phyloP scores from a whole-genome alignment of 2,797 vertebrate genomes.

The Momotus momota region DNA sequence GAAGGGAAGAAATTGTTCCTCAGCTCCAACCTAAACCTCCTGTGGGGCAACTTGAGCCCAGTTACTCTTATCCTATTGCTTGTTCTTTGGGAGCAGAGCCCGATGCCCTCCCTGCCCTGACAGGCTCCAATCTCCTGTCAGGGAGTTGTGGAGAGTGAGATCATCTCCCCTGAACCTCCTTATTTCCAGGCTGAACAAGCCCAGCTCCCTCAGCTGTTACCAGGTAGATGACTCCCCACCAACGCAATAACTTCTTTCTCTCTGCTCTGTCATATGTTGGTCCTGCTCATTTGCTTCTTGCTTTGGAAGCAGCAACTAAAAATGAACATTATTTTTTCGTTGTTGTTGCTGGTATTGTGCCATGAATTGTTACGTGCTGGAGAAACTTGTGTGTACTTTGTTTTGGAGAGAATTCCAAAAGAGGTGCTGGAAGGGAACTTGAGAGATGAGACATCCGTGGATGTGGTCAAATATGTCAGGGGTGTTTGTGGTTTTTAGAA shows the following conservation, averaged over 20 bases:
- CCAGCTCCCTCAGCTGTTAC: too few relatives aligned
- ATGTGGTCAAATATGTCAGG: neutral
- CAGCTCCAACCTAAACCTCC: too few relatives aligned
- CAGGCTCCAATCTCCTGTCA: too few relatives aligned
- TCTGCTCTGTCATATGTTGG: neutral
- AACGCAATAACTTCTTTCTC: neutral
- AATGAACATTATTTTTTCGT: neutral
- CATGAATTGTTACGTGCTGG: neutral
- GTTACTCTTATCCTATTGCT: too few relatives aligned
- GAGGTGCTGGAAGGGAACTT: neutral
- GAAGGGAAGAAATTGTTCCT: too few relatives aligned
- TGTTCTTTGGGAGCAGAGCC: too few relatives aligned
- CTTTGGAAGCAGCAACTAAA: neutral
- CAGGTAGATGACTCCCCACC: neutral
- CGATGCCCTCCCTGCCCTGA: too few relatives aligned
- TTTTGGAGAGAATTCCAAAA: neutral
- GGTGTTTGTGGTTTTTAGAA: neutral
- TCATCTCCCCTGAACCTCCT: too few relatives aligned
- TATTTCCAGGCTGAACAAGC: too few relatives aligned
- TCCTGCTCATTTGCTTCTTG: neutral
- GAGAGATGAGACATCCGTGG: neutral
- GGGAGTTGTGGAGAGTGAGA: too few relatives aligned
- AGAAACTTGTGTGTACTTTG: fast-evolving
- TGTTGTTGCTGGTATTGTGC: neutral
- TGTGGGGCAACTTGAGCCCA: too few relatives aligned